Base-by-base conservation (phyloP, 2,888 invertebrate genomes). In the Acleris cristana region DNA sequence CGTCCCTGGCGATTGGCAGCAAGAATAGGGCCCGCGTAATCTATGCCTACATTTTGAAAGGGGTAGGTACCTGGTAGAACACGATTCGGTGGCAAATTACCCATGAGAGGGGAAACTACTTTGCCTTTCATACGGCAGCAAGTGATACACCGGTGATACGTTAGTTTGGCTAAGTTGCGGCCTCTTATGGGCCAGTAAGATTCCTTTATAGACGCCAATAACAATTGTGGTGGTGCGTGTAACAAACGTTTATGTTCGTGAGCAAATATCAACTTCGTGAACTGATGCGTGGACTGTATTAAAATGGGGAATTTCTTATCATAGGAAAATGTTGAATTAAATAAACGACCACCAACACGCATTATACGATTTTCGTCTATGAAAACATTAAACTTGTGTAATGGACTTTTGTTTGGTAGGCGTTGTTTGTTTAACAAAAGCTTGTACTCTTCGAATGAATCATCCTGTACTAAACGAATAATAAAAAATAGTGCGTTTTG, bases 251-350 rank as follows among this genome's bases (percentile, higher is more conserved):
- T 62, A 45, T 78, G 76, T 53, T 75, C 71, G 21, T 12, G 65
- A 8, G 63, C 12, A 51, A 77, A 73, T 12, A 71, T 19, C 45
- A 74, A 54, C 59, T 73, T 73, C 0, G 74, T 67, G 62, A 74
- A 65, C 18, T 49, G 23, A 70, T 79, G 77, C 61, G 71, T 73
- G 61, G 76, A 75, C 65, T 76, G 72, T 71, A 80, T 21, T 16
- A 78, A 23, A 21, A 78, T 72, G 2, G 76, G 78, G 34, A 77
- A 76, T 45, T 76, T 77, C 59, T 76, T 77, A 4, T 75, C 69
- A 58, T 69, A 74, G 0, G 53, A 0, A 34, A 68, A 73, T 2
- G 66, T 8, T 1, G 75, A 73, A 58, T 73, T 73, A 1, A 23
- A 19, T 3, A 79, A 40, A n/a, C 76, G 71, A 19, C 76, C 79